Percentiles rank a stretch among this genome's conserved stretches.
phyloP scores from a whole-genome alignment of 2,888 invertebrate species.

The Petrolisthes manimaculis region DNA sequence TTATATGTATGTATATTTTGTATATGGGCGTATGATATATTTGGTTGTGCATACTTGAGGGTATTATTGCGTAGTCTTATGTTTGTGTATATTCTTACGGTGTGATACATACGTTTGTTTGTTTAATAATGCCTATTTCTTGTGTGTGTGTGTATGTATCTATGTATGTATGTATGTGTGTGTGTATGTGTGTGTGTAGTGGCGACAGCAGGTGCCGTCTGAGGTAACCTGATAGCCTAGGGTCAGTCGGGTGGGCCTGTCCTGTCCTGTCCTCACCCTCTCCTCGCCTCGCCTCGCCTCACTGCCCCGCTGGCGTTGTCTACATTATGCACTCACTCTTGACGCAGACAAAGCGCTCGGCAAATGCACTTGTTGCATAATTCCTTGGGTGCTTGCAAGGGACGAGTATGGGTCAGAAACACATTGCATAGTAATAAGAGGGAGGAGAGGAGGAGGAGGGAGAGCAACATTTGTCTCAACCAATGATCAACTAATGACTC shows the following conservation, averaged over 20 bases:
- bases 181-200: too few species aligned
- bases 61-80: too few species aligned
- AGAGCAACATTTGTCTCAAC: not conserved
- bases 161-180: too few species aligned
- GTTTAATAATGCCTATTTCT: too few species aligned
- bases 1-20: too few species aligned
- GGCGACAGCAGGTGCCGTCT: slow-evolving; percentile 35
- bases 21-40: too few species aligned
- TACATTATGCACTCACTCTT: slow-evolving; percentile 53
- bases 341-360: slow-evolving; percentile 56
- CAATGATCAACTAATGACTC: not conserved
- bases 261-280: too few species aligned
- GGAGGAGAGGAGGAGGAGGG: not conserved
- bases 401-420: slow-evolving; percentile 49
- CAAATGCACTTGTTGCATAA: slow-evolving; percentile 58
- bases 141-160: too few species aligned
- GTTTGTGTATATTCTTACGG: too few species aligned
- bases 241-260: slow-evolving; percentile 40
- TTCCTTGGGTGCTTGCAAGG: slow-evolving; percentile 56
- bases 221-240: slow-evolving; percentile 44
- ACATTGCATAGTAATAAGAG: slow-evolving; percentile 48
- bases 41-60: too few species aligned
- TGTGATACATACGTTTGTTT: too few species aligned
- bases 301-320: slow-evolving; percentile 33
- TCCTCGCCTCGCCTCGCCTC: slow-evolving; percentile 28